Evolutionary conservation across 1,140 invertebrate genomes (phyloP).

Genomic region (Ganaspis sp.): DNA sequence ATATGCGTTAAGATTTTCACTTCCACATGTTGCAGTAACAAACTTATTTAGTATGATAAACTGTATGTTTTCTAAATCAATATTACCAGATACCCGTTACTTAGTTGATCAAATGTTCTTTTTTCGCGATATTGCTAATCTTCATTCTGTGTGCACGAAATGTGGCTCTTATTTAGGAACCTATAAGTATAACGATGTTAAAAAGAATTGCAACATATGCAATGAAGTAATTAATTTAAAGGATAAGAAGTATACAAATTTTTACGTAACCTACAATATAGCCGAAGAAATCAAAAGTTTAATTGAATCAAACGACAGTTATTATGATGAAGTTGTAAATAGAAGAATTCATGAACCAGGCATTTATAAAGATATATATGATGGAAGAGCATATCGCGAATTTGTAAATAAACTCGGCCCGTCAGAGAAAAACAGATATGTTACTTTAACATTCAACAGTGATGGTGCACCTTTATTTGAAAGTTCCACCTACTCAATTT

Average conservation of each 20-base stretch:
- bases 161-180: slow-evolving; percentile 33
- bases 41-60: too few relatives aligned
- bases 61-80: too few relatives aligned
- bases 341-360: background rate
- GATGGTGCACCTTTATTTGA: background rate
- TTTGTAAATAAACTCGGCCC: background rate
- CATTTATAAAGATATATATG: slow-evolving; percentile 5
- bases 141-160: slow-evolving; percentile 42
- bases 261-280: slow-evolving; percentile 44
- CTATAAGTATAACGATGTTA: slow-evolving; percentile 8
- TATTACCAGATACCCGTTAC: slow-evolving; percentile 45
- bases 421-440: slow-evolving; percentile 23
- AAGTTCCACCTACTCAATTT: slow-evolving; percentile 6
- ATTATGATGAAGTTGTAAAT: slow-evolving; percentile 19
- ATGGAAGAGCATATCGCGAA: slow-evolving; percentile 25
- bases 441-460: slow-evolving; percentile 30
- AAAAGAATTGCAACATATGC: slow-evolving; percentile 38
- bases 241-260: slow-evolving; percentile 37
- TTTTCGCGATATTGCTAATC: slow-evolving; percentile 28
- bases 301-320: slow-evolving; percentile 34
- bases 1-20: too few relatives aligned
- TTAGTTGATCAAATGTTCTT: slow-evolving; percentile 47
- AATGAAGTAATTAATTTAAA: slow-evolving; percentile 34
- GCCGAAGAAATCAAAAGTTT: slow-evolving; percentile 35
- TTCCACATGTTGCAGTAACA: too few relatives aligned